Evolutionary conservation across 2,113 vertebrate genomes (phyloP).

Genomic region (Calonectris borealis): DNA sequence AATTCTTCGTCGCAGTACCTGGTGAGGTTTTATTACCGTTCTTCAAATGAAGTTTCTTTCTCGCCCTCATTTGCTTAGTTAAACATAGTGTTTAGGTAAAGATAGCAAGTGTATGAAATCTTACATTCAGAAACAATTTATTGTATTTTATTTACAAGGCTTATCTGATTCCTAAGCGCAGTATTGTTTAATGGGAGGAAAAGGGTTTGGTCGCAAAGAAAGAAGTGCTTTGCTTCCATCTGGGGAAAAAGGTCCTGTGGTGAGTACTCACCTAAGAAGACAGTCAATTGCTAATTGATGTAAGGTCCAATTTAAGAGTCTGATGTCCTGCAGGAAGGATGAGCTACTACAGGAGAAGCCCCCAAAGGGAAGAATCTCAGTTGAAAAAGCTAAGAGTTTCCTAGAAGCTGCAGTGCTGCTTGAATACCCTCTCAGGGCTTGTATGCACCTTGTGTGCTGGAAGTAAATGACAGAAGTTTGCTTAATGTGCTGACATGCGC

Average conservation of each 20-base stretch:
- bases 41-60: neutral
- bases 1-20: constrained; percentile 97
- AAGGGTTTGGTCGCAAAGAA: neutral
- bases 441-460: neutral
- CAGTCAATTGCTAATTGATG: neutral
- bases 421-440: neutral
- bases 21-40: constrained; percentile 68
- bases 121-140: neutral
- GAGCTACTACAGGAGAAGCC: neutral
- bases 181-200: neutral
- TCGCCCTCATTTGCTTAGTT: neutral
- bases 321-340: neutral
- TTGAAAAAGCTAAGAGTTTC: neutral
- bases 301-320: neutral
- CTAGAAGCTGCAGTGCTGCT: neutral
- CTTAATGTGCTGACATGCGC: neutral
- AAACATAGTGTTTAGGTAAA: neutral
- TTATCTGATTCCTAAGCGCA: neutral
- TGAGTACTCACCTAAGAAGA: neutral
- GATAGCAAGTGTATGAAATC: neutral
- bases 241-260: neutral
- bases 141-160: neutral
- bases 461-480: neutral
- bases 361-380: neutral
- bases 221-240: neutral